Evolutionary conservation across 2,888 invertebrate genomes (phyloP).

Genomic region (Aspidiotus rigidus): DNA sequence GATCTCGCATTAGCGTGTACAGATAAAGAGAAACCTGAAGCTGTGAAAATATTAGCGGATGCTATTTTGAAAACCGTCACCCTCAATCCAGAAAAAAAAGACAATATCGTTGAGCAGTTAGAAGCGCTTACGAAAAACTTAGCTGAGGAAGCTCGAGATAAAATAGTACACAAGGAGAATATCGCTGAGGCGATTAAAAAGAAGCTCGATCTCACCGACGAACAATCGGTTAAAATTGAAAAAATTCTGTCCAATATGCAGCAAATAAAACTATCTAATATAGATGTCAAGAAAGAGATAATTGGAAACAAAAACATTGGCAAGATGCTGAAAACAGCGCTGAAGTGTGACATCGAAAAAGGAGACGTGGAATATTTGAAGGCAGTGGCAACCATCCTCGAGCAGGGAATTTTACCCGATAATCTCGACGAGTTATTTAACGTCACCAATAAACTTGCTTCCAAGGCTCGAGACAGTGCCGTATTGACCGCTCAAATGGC

Average conservation of each 20-base stretch:
- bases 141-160: background rate
- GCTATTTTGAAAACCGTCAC: constrained; percentile 3
- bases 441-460: background rate
- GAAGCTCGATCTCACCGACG: background rate
- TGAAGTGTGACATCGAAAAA: constrained; percentile 1
- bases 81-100: background rate
- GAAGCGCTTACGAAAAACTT: background rate
- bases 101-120: constrained; percentile 3
- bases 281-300: background rate
- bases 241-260: constrained; percentile 1
- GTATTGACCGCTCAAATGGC: background rate
- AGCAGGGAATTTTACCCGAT: background rate
- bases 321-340: constrained; percentile 4
- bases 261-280: background rate
- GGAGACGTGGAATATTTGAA: background rate
- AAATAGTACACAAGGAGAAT: background rate
- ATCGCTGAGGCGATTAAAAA: background rate
- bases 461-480: constrained; percentile 1
- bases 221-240: background rate
- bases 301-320: background rate
- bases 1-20: constrained; percentile 3
- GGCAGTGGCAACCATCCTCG: background rate
- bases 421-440: constrained; percentile 5
- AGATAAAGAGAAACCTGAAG: background rate
- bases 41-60: background rate